Percentiles rank a stretch among this genome's conserved stretches.
Conservation (phyloP, 2,888 invertebrate species). For the Brachypalpus laphriformis region DNA sequence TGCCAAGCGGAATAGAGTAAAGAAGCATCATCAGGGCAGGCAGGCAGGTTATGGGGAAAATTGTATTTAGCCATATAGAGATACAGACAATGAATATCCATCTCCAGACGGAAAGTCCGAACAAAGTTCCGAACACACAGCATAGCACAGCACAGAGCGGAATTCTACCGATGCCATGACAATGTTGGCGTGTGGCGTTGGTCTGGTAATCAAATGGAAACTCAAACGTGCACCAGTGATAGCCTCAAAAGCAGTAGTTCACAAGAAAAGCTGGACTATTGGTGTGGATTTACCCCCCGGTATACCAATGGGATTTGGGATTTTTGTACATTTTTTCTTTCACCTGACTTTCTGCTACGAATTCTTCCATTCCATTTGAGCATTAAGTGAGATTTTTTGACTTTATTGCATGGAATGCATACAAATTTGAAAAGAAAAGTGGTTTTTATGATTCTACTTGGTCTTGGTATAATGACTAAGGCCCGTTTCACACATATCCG, state of each 20-base stretch:
- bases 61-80: slow-evolving; percentile 30
- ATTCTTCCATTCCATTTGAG: slow-evolving; percentile 69
- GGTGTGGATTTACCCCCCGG: slow-evolving; percentile 27
- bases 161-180: slow-evolving; percentile 23
- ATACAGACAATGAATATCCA: slow-evolving; percentile 23
- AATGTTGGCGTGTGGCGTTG: slow-evolving; percentile 60
- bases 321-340: background rate
- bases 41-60: background rate
- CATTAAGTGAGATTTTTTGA: slow-evolving; percentile 45
- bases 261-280: slow-evolving; percentile 34
- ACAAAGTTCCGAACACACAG: slow-evolving; percentile 39
- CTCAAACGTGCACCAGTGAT: slow-evolving; percentile 53
- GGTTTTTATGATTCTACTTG: background rate
- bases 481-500: too few species aligned
- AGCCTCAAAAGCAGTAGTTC: slow-evolving; percentile 15
- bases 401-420: background rate
- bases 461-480: background rate
- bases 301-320: slow-evolving; percentile 41
- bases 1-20: slow-evolving; percentile 30
- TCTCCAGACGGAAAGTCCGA: slow-evolving; percentile 53
- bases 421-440: slow-evolving; percentile 8
- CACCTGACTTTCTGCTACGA: slow-evolving; percentile 35
- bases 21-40: slow-evolving; percentile 30
- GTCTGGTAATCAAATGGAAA: slow-evolving; percentile 67
- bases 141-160: background rate